Conservation (phyloP, 2,888 invertebrate genomes). For the Entomobrya multifasciata region DNA sequence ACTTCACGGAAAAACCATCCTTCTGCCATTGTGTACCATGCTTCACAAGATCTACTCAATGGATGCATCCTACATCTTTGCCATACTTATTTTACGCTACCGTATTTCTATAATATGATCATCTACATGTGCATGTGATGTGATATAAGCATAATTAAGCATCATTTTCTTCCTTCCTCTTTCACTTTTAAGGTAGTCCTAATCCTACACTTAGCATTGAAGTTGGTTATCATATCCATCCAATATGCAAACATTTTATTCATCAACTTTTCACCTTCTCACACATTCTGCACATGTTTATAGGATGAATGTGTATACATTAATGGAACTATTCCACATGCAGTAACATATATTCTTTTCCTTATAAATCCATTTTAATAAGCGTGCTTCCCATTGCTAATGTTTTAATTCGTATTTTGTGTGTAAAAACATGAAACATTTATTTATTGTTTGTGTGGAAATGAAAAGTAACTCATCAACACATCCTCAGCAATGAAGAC, state of each 20-base stretch:
- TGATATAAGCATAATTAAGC: conserved; percentile 10
- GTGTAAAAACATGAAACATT: conserved; percentile 4
- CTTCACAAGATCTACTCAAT: conserved; percentile 31
- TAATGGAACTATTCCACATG: no score
- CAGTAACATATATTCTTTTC: no score
- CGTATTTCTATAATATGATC: neutral
- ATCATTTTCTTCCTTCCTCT: conserved; percentile 4
- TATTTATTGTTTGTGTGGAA: conserved; percentile 31
- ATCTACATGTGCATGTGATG: neutral
- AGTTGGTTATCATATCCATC: no score
- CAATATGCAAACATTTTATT: conserved; percentile 27
- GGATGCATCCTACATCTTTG: conserved; percentile 27
- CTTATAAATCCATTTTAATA: no score
- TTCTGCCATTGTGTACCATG: conserved; percentile 43
- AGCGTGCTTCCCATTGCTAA: no score
- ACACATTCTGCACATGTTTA: no score
- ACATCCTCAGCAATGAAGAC: neutral
- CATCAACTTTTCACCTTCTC: neutral
- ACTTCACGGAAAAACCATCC: conserved; percentile 61
- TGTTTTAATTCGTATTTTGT: no score
- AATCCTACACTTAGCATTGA: no score
- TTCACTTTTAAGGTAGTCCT: neutral
- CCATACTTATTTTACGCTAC: neutral
- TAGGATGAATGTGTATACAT: no score
- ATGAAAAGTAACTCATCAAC: conserved; percentile 39